Evolutionary conservation across 2,888 invertebrate species (phyloP).

Genomic region (Cephus spinipes): DNA sequence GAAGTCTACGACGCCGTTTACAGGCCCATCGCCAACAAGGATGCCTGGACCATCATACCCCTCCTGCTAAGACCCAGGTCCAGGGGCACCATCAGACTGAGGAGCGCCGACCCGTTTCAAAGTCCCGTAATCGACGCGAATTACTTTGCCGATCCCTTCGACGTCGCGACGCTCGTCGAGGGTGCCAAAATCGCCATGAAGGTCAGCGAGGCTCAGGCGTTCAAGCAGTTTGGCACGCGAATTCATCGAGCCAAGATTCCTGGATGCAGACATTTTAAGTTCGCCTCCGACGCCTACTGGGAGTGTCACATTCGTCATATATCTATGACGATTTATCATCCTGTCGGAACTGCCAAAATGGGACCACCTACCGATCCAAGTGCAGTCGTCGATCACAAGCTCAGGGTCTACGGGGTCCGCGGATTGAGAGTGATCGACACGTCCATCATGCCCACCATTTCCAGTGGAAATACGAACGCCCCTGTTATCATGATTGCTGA

Average conservation of each 20-base stretch:
- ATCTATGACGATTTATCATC: constrained; percentile 92
- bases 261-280: constrained; percentile 79
- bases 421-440: constrained; percentile 88
- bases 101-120: constrained; percentile 85
- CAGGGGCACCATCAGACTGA: constrained; percentile 80
- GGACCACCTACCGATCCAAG: constrained; percentile 81
- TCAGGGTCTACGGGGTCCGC: constrained; percentile 82
- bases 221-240: constrained; percentile 83
- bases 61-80: constrained; percentile 84
- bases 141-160: constrained; percentile 86
- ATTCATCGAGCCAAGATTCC: constrained; percentile 82
- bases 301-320: constrained; percentile 89
- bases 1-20: constrained; percentile 84
- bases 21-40: constrained; percentile 81
- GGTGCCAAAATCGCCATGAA: constrained; percentile 82
- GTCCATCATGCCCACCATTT: constrained; percentile 89
- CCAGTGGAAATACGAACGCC: constrained; percentile 91
- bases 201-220: constrained; percentile 81
- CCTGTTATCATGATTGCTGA: constrained; percentile 94
- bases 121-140: constrained; percentile 92
- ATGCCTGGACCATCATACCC: constrained; percentile 89
- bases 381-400: constrained; percentile 85
- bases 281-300: constrained; percentile 85
- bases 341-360: constrained; percentile 90
- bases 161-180: constrained; percentile 85